Conservation (phyloP, 2,797 vertebrate species). For the Merluccius polli region DNA sequence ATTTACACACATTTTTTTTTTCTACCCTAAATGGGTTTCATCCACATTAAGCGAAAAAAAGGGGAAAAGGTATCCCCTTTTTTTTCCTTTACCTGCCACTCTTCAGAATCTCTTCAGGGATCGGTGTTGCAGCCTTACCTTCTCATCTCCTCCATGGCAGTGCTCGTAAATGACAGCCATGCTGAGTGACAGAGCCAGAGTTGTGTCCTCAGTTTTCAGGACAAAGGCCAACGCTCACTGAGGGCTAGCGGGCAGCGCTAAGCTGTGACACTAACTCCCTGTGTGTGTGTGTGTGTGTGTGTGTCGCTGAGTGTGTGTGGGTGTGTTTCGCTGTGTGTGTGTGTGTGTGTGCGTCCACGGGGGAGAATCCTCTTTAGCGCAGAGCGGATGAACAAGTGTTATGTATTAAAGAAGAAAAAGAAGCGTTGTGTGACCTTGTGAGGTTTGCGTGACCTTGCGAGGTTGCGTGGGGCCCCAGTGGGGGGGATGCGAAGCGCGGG, state of each 20-base stretch:
- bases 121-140: neutral
- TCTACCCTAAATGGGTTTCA: too few relatives aligned
- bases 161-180: neutral
- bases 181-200: neutral
- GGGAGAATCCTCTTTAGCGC: neutral
- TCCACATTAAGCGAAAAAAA: too few relatives aligned
- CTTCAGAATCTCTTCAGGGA: neutral
- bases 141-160: neutral
- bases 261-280: constrained; percentile 1
- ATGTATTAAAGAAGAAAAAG: neutral
- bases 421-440: neutral
- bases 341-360: neutral
- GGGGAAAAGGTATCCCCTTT: too few relatives aligned
- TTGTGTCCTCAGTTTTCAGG: neutral
- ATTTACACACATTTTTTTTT: too few relatives aligned
- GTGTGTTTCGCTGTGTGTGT: neutral
- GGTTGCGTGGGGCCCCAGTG: neutral
- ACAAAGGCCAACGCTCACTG: neutral
- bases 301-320: neutral
- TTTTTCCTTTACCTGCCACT: too few relatives aligned
- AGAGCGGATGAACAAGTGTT: neutral
- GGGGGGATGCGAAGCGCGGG: too few relatives aligned
- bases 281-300: neutral
- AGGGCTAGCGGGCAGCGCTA: neutral
- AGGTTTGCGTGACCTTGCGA: neutral